Conservation (phyloP, 2,888 invertebrate genomes). For the Mesochorus sp. region DNA sequence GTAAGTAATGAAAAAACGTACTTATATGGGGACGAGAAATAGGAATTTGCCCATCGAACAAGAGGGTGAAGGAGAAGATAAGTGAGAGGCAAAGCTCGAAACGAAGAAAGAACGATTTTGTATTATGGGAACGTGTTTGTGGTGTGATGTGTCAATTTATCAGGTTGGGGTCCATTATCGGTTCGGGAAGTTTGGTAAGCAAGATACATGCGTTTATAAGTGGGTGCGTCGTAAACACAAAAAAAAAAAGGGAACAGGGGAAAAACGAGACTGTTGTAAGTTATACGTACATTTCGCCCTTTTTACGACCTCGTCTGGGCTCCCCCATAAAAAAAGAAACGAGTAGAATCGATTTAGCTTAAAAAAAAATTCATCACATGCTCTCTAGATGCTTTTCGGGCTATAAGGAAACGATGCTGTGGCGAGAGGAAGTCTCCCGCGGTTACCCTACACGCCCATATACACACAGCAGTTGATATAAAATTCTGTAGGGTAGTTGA, state of each 20-base stretch:
- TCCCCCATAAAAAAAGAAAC: slow-evolving; percentile 24
- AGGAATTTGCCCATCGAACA: background rate
- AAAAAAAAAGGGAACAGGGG: background rate
- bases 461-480: slow-evolving; percentile 15
- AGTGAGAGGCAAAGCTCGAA: background rate
- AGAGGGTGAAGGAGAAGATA: background rate
- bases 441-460: slow-evolving; percentile 6
- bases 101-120: slow-evolving; percentile 40
- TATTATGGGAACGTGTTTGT: background rate
- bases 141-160: slow-evolving; percentile 60
- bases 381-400: background rate
- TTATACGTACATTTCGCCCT: background rate
- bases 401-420: slow-evolving; percentile 5
- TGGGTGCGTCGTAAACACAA: background rate
- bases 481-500: background rate
- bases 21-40: no score
- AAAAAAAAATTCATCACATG: slow-evolving; percentile 37
- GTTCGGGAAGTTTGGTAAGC: slow-evolving; percentile 23
- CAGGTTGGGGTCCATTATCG: slow-evolving; percentile 46
- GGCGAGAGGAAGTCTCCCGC: slow-evolving; percentile 11
- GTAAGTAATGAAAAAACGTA: no score
- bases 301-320: background rate
- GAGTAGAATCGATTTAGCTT: slow-evolving; percentile 22
- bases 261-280: background rate
- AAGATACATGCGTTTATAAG: slow-evolving; percentile 43